Evolutionary conservation across 2,888 invertebrate species (phyloP), one percentile per base, ranked within the genome.

Genomic region (Himalopsyche tibetana): DNA sequence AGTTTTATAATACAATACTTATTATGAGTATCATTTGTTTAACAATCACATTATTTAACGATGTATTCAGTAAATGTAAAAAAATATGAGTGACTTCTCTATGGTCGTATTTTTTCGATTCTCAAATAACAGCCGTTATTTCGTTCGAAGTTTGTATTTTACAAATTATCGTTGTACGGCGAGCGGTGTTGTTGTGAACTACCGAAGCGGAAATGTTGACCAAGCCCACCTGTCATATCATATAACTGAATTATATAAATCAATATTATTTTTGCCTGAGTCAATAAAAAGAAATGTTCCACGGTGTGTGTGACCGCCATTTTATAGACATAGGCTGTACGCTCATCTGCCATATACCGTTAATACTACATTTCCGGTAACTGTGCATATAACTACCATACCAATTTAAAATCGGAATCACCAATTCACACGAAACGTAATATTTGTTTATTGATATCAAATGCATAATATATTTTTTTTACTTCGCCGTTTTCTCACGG

Each of bases 271-370:
- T 63, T 63, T 63, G 63, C 63, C 63, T 63, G 63, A 63, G 63
- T 63, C 63, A 63, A 63, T 63, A 63, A 63, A 63, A 63, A 63
- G 8, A 63, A 63, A 63, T 63, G 63, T 63, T 11, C 63, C 63
- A 28, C 63, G 63, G 19, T 63, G 63, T 63, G 63, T 63, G 63
- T 19, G n/a, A 19, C 63, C 63, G 28, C n/a, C 63, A 63, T 28
- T 19, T n/a, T 19, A 63, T 19, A 8, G 63, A 63, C 19, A 63
- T 51, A 15, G 51, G 15, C 15, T 51, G 63, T 28, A 63, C 28
- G 63, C 19, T 63, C 28, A 63, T 63, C 28, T 63, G 28, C 63
- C 63, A 63, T 63, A 9, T 63, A 63, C 63, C 63, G 63, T 19
- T 63, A 63, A 63, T 19, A 63, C 8, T 28, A 63, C 28, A 63